phyloP scores from a whole-genome alignment of 1,140 invertebrate genomes.

The Drosophila nigromelanica region DNA sequence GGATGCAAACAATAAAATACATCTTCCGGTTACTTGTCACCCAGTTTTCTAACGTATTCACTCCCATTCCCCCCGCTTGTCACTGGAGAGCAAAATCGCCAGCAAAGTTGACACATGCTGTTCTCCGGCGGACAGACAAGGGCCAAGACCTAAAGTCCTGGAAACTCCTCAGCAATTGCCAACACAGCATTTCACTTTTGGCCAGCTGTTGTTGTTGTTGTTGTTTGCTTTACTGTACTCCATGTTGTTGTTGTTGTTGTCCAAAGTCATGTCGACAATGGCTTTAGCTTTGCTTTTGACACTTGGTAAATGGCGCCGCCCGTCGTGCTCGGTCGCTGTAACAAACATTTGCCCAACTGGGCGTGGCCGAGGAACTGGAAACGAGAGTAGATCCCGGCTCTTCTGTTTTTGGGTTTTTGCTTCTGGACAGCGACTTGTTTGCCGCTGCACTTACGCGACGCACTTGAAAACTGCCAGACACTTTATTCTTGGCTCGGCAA shows the following conservation, averaged over 20 bases:
- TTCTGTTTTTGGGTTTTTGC: constrained; percentile 6
- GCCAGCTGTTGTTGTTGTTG: constrained; percentile 29
- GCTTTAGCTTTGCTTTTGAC: constrained; percentile 83
- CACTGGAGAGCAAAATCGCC: constrained; percentile 52
- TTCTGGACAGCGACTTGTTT: constrained; percentile 67
- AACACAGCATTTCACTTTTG: constrained; percentile 79
- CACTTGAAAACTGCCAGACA: constrained; percentile 58
- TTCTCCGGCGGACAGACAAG: constrained; percentile 32
- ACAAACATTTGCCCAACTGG: constrained; percentile 52
- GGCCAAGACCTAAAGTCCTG: constrained; percentile 49
- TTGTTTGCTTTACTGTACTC: constrained; percentile 16
- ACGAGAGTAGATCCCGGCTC: constrained; percentile 12
- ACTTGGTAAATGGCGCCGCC: constrained; percentile 83
- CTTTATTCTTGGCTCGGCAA: constrained; percentile 27
- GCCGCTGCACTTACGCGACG: constrained; percentile 72
- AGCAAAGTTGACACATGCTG: constrained; percentile 76
- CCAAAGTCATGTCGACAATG: constrained; percentile 83
- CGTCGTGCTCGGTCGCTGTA: constrained; percentile 65
- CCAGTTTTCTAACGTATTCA: constrained; percentile 64
- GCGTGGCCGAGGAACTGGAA: constrained; percentile 15
- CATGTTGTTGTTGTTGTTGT: constrained; percentile 69
- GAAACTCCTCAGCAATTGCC: constrained; percentile 77
- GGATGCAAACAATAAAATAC: constrained; percentile 83
- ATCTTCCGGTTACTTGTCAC: constrained; percentile 82
- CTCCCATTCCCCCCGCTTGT: neutral